Conservation (phyloP, 2,113 vertebrate species). For the Tautogolabrus adspersus region DNA sequence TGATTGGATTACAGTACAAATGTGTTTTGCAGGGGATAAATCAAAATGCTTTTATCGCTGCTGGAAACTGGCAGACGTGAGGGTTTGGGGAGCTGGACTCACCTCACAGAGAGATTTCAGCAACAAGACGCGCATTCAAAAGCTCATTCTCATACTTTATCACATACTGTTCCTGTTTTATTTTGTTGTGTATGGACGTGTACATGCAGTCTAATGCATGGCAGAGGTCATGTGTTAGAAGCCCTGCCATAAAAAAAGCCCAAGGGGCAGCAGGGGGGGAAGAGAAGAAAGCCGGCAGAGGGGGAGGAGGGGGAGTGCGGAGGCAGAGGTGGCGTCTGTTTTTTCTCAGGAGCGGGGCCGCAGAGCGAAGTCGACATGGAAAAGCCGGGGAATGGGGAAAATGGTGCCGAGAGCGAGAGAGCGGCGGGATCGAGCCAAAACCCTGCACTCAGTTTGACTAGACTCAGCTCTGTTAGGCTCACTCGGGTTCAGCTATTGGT, state of each 20-base stretch:
- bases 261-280: conserved; percentile 54
- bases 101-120: conserved; percentile 1
- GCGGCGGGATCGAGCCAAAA: conserved; percentile 46
- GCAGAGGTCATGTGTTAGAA: conserved; percentile 80
- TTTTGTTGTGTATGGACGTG: conserved; percentile 48
- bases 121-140: not conserved
- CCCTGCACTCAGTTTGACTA: conserved; percentile 10
- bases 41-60: conserved; percentile 60
- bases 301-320: conserved; percentile 46
- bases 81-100: conserved; percentile 33
- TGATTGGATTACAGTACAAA: conserved; percentile 74
- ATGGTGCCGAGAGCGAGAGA: conserved; percentile 57
- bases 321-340: conserved; percentile 78
- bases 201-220: conserved; percentile 73
- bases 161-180: conserved; percentile 37
- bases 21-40: conserved; percentile 66
- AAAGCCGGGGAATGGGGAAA: conserved; percentile 81
- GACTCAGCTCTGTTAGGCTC: not conserved
- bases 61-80: conserved; percentile 25
- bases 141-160: conserved; percentile 12
- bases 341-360: conserved; percentile 81
- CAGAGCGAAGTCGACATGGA: conserved; percentile 80
- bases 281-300: conserved; percentile 62
- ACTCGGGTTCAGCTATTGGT: no score
- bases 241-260: conserved; percentile 77